Evolutionary conservation across 2,797 vertebrate genomes (phyloP).

Genomic region (Pogonophryne albipinna): DNA sequence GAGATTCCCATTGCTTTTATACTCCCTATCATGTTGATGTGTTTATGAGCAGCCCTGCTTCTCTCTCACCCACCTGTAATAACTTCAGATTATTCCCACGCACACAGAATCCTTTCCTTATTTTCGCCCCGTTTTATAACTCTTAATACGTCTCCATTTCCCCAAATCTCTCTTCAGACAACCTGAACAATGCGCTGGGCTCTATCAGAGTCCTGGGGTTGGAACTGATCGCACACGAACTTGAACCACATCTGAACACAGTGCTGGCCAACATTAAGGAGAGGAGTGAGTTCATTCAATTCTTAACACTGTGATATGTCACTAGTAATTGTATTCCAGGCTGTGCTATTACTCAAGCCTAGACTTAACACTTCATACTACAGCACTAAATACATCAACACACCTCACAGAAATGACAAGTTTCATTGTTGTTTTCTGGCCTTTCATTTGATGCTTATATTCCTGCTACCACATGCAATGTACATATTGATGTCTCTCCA

Average conservation of each 20-base stretch:
- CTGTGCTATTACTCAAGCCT: no score
- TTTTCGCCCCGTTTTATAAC: background rate
- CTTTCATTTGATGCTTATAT: constrained; percentile 6
- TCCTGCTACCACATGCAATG: background rate
- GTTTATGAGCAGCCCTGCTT: background rate
- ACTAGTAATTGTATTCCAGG: background rate
- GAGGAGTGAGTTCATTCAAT: constrained; percentile 73
- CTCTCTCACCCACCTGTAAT: background rate
- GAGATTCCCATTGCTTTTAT: background rate
- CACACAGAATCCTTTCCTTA: background rate
- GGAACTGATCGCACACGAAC: constrained; percentile 82
- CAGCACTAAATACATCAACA: background rate
- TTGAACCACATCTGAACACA: constrained; percentile 82
- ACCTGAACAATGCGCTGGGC: constrained; percentile 79
- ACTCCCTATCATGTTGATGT: background rate
- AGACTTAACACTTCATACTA: background rate
- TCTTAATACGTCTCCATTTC: background rate
- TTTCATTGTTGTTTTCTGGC: background rate
- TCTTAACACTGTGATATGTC: background rate
- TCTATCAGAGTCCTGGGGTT: constrained; percentile 83
- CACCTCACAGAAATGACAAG: background rate
- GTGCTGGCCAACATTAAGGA: constrained; percentile 77
- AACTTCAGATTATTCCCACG: background rate
- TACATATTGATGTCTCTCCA: constrained; percentile 37
- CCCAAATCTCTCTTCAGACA: constrained; percentile 63